Base-by-base conservation (phyloP, 2,797 vertebrate species). In the Sphaeramia orbicularis region DNA sequence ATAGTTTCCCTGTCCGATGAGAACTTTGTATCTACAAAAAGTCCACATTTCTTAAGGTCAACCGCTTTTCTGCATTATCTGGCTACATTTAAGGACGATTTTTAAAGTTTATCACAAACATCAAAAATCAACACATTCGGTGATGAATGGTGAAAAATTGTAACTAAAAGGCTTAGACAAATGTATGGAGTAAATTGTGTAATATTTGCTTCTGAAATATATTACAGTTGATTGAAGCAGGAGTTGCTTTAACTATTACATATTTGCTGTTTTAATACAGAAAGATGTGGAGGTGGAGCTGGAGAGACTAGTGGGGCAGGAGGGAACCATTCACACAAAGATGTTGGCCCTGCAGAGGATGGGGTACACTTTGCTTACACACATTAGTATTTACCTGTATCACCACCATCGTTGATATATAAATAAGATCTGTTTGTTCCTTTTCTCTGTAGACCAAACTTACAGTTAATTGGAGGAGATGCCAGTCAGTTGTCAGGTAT, bases 401-500 rank as follows among this genome's bases (percentile, higher is more conserved):
- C 19, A 30, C 8, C 3, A n/a, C 7, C 5, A 12, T 13, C 2
- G 38, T 2, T 66, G 14, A 38, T 61, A 4, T 51, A 50, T 19
- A 30, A 50, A 14, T 21, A 49, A 37, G 4, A 52, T 54, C 0
- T 38, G 7, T 57, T 13, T 8, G 30, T 57, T 1, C 56, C 9
- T 66, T 43, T 72, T 9, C 52, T 63, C 84, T 66, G 15, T 50
- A 99, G 98, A 24, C 98, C 98, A 2, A 99, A 96, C 51, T 74
- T 99, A 50, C 98, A 99, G 89, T 73, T 99, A 74, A 99, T 99
- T 1, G 97, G 95, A 85, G 97, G 96, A 55, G 98, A 99, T 50
- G 97, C 98, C 66, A 95, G 95, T 77, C 98, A 99, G 80, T 77
- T 99, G 66, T 96, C 96, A 0, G 97, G 97, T 53, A 99, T 97